A percentile compares a stretch with the other conserved stretches of the same genome.
These are phyloP conservation scores for Xanthostigma xanthostigma DNA, from an alignment of 2,888 invertebrate species.

Conservation along the genomic window DNA sequence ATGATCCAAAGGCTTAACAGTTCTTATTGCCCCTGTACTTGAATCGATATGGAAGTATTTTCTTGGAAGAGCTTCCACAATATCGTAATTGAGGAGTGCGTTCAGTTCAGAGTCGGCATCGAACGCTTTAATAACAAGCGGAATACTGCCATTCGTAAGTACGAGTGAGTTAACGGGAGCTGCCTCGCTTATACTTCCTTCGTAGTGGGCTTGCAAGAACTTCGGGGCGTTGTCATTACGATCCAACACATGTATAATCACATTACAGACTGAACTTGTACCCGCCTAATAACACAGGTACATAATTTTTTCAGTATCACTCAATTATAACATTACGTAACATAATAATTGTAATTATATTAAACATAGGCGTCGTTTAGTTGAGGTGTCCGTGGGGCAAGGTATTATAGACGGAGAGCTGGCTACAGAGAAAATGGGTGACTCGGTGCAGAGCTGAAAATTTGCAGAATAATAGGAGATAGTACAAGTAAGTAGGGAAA, in stretches of 20 bases:
- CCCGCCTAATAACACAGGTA: slow-evolving; percentile 32
- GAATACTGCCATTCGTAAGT: slow-evolving; percentile 47
- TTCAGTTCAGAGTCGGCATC: slow-evolving; percentile 82
- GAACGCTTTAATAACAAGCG: slow-evolving; percentile 68
- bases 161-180: slow-evolving; percentile 59
- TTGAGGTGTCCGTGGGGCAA: too few species aligned
- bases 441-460: too few species aligned
- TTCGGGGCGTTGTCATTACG: slow-evolving; percentile 72
- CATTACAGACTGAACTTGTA: slow-evolving; percentile 50
- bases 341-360: too few species aligned
- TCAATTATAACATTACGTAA: neutral
- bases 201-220: slow-evolving; percentile 49
- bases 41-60: slow-evolving; percentile 74
- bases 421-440: too few species aligned
- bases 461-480: too few species aligned
- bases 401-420: too few species aligned
- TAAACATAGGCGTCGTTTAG: too few species aligned
- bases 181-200: slow-evolving; percentile 63
- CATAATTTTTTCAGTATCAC: neutral
- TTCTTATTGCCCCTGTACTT: slow-evolving; percentile 73
- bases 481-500: too few species aligned
- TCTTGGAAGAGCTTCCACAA: slow-evolving; percentile 64
- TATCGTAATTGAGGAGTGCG: slow-evolving; percentile 69
- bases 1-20: slow-evolving; percentile 63
- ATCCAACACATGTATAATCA: slow-evolving; percentile 76